phyloP scores from a whole-genome alignment of 2,888 invertebrate species.

The Dicyrtoma fusca region DNA sequence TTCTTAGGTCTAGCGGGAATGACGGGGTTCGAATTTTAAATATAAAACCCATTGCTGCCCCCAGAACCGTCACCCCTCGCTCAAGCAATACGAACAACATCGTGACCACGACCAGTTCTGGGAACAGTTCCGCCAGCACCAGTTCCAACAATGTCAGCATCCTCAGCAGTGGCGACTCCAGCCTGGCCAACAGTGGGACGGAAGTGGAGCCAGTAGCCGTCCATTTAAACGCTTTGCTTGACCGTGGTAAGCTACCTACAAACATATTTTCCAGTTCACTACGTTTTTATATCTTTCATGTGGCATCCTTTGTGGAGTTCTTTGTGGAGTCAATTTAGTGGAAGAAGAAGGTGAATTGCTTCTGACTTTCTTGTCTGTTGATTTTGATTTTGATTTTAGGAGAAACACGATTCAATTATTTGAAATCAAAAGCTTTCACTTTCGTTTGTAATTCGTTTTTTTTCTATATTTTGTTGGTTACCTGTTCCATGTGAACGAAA shows the following conservation, averaged over 20 bases:
- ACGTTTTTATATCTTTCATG: too few relatives aligned
- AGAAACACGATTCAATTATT: too few relatives aligned
- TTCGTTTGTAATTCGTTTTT: too few relatives aligned
- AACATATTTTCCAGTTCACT: too few relatives aligned
- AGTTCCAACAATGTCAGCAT: neutral
- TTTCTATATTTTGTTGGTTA: too few relatives aligned
- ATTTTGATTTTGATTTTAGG: too few relatives aligned
- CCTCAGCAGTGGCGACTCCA: neutral
- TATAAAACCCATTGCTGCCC: conserved; percentile 17
- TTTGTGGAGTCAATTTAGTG: too few relatives aligned
- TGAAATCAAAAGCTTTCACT: too few relatives aligned
- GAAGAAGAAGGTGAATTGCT: too few relatives aligned
- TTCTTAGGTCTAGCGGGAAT: conserved; percentile 2
- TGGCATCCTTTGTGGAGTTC: too few relatives aligned
- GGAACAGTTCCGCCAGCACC: neutral
- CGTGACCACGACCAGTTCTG: neutral
- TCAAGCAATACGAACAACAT: neutral
- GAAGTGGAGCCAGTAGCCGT: conserved; percentile 22
- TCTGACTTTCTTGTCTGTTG: too few relatives aligned
- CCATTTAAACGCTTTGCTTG: conserved; percentile 25
- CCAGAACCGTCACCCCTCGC: conserved; percentile 1
- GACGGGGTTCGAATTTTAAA: conserved; percentile 8
- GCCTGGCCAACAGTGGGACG: conserved; percentile 23
- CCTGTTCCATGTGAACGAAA: too few relatives aligned
- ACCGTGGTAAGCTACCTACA: conserved; percentile 37